A percentile compares a stretch with the other conserved stretches of the same genome.
Evolutionary conservation across 2,888 invertebrate species (phyloP).

Genomic region (Sialis fuliginosa): DNA sequence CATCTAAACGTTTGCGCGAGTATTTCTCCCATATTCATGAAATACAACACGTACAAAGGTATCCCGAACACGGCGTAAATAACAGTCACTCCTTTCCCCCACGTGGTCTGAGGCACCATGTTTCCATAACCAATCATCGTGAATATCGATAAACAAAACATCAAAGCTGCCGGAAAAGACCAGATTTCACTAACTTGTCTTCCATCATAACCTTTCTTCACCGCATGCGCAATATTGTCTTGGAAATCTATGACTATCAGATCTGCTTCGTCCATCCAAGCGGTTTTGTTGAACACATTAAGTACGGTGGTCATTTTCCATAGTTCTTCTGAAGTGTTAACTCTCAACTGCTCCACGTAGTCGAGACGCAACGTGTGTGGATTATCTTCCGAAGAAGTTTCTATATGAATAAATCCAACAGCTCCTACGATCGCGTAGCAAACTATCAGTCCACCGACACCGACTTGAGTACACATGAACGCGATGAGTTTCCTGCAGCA

Average conservation of each 20-base stretch:
- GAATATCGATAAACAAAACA: conserved; percentile 77
- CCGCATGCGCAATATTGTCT: conserved; percentile 40
- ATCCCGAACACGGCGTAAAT: conserved; percentile 78
- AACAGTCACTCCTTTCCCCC: conserved; percentile 71
- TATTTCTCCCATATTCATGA: conserved; percentile 78
- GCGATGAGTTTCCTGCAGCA: conserved; percentile 73
- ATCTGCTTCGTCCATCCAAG: conserved; percentile 43
- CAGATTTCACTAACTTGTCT: conserved; percentile 51
- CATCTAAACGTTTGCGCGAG: conserved; percentile 67
- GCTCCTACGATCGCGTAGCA: conserved; percentile 78
- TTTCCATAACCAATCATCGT: conserved; percentile 89
- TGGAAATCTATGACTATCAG: conserved; percentile 47
- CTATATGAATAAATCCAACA: conserved; percentile 61
- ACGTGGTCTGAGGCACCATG: conserved; percentile 61
- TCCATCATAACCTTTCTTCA: conserved; percentile 52
- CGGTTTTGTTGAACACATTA: conserved; percentile 49
- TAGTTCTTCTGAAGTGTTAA: conserved; percentile 39
- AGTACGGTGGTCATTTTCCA: conserved; percentile 49
- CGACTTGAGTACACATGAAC: conserved; percentile 86
- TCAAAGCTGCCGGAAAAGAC: conserved; percentile 75
- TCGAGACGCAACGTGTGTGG: conserved; percentile 31
- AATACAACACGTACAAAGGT: conserved; percentile 71
- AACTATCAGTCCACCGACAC: conserved; percentile 74
- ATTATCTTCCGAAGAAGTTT: conserved; percentile 31
- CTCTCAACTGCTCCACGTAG: conserved; percentile 32